Percentiles rank a stretch among this genome's conserved stretches.
Conservation (phyloP, 2,797 vertebrate species). For the Pipistrellus pygmaeus region DNA sequence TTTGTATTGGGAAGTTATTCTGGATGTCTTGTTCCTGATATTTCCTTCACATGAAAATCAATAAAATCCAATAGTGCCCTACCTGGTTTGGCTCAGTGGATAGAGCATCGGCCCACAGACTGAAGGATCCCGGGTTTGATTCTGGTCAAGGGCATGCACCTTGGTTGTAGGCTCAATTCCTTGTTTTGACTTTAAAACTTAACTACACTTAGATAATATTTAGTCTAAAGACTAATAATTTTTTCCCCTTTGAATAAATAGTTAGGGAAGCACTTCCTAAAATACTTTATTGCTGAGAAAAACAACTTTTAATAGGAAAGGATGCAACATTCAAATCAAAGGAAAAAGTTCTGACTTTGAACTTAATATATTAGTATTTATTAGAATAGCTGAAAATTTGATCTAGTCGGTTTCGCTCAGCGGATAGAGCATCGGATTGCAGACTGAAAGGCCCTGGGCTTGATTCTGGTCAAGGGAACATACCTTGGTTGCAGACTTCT, state of each 20-base stretch:
- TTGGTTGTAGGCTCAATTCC: not conserved
- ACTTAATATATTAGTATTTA: not conserved
- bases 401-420: too few species aligned
- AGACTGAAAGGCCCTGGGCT: too few species aligned
- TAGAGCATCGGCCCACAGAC: not conserved
- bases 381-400: not conserved
- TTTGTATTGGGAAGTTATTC: constrained; percentile 4
- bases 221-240: not conserved
- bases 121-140: too few species aligned
- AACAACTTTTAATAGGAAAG: not conserved
- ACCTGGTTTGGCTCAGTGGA: not conserved
- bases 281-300: not conserved
- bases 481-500: too few species aligned
- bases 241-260: not conserved
- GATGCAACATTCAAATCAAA: not conserved
- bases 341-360: constrained; percentile 4
- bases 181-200: constrained; percentile 44
- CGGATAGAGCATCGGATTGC: too few species aligned
- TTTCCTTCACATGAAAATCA: not conserved
- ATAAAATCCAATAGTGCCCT: not conserved
- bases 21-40: not conserved
- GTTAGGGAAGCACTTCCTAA: not conserved
- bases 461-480: too few species aligned
- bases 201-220: not conserved
- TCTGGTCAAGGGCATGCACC: not conserved